Evolutionary conservation across 1,140 invertebrate genomes (phyloP), one percentile per base, ranked within the genome.

Genomic region (Pogonomyrmex barbatus): DNA sequence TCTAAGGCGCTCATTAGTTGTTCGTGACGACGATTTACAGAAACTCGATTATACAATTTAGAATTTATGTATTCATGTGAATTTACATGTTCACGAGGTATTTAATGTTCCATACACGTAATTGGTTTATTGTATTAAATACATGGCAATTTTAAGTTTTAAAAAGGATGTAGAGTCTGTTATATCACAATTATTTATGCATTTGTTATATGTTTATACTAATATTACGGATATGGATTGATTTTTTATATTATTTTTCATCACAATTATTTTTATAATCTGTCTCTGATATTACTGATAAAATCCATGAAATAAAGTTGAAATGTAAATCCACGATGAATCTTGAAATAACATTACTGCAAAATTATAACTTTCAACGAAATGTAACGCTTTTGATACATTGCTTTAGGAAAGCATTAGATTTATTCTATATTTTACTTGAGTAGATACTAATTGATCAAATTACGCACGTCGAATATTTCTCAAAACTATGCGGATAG

Each of bases 401-500:
- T 42, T 10, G 24, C 14, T 17, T 47, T 30, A n/a, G 42, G 67
- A 83, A 83, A 75, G 75, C 75, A 60, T 75, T 42, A 75, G 33
- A 12, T 73, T 83, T 83, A 73, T 60, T 17, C n/a, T 33, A 50
- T 30, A 60, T 73, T 83, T 83, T n/a, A 75, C 68, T 58, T 82
- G 73, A 39, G 30, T 5, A 24, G 79, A 3, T 82, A 82, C 10
- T 82, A 75, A 83, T 83, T 60, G 68, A 83, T 83, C 10, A 62
- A 83, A 83, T 83, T 73, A 75, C 68, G 54, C 42, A 33, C 70
- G 6, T 30, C 45, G 45, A 60, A 75, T 75, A 83, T 83, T 45
- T n/a, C 42, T 58, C 67, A 82, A 73, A 83, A 83, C 67, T 82
- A 82, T 82, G 78, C 50, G 47, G 50, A 71, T 81, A 81, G 67